phyloP scores from a whole-genome alignment of 2,797 vertebrate species.

The Fistularia tabacaria region DNA sequence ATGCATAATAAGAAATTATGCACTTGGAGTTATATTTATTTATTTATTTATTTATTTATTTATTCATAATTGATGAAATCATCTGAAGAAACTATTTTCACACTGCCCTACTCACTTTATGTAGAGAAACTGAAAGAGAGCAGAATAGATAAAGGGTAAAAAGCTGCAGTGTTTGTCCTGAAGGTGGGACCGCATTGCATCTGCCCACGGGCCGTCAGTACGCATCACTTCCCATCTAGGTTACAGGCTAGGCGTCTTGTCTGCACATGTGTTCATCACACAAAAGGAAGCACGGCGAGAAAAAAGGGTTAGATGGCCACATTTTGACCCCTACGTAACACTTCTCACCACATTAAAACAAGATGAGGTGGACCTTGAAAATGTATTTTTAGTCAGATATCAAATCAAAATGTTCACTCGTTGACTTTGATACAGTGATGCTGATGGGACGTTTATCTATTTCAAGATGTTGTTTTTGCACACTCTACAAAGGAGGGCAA shows the following conservation, averaged over 20 bases:
- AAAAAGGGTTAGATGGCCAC: constrained; percentile 17
- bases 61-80: constrained; percentile 1
- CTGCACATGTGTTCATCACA: constrained; percentile 21
- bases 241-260: constrained; percentile 37
- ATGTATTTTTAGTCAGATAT: too few relatives aligned
- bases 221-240: constrained; percentile 75
- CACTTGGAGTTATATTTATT: too few relatives aligned
- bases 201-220: constrained; percentile 32
- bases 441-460: too few relatives aligned
- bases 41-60: not conserved
- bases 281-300: constrained; percentile 13
- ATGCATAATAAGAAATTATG: constrained; percentile 1
- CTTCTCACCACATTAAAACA: not conserved
- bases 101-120: not conserved
- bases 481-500: too few relatives aligned
- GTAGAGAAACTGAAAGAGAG: constrained; percentile 28
- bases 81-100: constrained; percentile 2
- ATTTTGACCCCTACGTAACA: constrained; percentile 5
- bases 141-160: constrained; percentile 29
- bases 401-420: too few relatives aligned
- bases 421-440: too few relatives aligned
- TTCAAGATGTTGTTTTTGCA: too few relatives aligned
- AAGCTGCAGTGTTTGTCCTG: constrained; percentile 51
- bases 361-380: too few relatives aligned
- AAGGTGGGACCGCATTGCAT: constrained; percentile 38